Conservation (phyloP, 1,140 invertebrate species). For the Rhizoglyphus robini region DNA sequence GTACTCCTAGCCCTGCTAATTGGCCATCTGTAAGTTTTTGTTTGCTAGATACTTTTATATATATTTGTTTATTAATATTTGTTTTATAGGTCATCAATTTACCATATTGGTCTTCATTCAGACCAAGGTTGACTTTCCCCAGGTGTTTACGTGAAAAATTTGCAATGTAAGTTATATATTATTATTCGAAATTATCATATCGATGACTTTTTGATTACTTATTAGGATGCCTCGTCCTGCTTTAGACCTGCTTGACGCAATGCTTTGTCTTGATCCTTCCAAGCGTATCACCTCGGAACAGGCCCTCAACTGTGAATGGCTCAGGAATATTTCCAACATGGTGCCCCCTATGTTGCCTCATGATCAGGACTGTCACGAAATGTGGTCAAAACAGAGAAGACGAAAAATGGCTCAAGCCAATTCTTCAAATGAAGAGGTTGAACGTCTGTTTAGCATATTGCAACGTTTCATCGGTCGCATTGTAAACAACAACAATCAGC, state of each 20-base stretch:
- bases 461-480: neutral
- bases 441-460: neutral
- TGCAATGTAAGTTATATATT: conserved; percentile 43
- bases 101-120: conserved; percentile 76
- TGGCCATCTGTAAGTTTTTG: conserved; percentile 49
- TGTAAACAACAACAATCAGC: neutral
- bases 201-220: conserved; percentile 15
- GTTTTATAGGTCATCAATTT: conserved; percentile 67
- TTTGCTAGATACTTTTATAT: neutral
- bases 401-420: conserved; percentile 46
- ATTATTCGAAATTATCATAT: neutral
- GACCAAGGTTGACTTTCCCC: conserved; percentile 79
- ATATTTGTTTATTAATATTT: too few relatives aligned
- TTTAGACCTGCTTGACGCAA: conserved; percentile 83
- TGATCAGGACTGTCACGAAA: conserved; percentile 97
- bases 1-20: conserved; percentile 85
- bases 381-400: conserved; percentile 90
- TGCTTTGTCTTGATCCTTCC: conserved; percentile 89
- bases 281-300: conserved; percentile 85
- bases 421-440: neutral
- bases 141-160: conserved; percentile 85
- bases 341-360: conserved; percentile 53
- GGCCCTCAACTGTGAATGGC: conserved; percentile 83
- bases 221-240: conserved; percentile 64
- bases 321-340: conserved; percentile 60